Evolutionary conservation across 2,888 invertebrate species (phyloP).

Genomic region (Halictus quadricinctus): DNA sequence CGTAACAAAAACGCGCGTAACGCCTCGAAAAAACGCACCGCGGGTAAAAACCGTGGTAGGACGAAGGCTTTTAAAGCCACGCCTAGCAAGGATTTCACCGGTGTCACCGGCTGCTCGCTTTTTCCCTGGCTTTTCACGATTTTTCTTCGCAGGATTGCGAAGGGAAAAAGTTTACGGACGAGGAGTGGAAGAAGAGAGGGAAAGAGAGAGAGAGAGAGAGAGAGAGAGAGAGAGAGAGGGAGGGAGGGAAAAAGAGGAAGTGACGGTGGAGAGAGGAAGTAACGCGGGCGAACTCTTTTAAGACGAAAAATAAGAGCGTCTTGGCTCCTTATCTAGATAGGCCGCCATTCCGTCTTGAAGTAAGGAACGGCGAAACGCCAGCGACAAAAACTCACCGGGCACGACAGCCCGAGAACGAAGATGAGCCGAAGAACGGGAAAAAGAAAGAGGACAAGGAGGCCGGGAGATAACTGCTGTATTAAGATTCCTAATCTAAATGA

Average conservation of each 20-base stretch:
- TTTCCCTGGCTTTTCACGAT: slow-evolving; percentile 20
- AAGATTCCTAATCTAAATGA: slow-evolving; percentile 79
- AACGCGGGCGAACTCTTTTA: slow-evolving; percentile 60
- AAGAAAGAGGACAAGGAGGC: slow-evolving; percentile 24
- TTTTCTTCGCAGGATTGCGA: slow-evolving; percentile 30
- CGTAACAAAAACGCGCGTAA: neutral
- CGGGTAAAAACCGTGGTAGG: neutral
- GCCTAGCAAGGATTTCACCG: slow-evolving; percentile 20
- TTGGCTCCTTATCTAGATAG: slow-evolving; percentile 67
- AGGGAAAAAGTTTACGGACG: slow-evolving; percentile 32
- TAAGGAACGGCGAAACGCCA: slow-evolving; percentile 54
- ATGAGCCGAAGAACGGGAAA: slow-evolving; percentile 17
- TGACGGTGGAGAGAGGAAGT: slow-evolving; percentile 23
- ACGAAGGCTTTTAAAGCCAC: slow-evolving; percentile 22
- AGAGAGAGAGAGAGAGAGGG: neutral
- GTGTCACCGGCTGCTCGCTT: slow-evolving; percentile 19
- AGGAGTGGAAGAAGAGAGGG: neutral
- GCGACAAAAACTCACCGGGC: slow-evolving; percentile 61
- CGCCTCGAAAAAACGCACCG: neutral
- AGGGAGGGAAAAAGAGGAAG: slow-evolving; percentile 19
- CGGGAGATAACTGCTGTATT: slow-evolving; percentile 74
- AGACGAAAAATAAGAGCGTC: slow-evolving; percentile 71
- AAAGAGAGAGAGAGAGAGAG: neutral
- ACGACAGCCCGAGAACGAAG: slow-evolving; percentile 25
- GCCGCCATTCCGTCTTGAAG: slow-evolving; percentile 59